These are phyloP conservation scores for Lacerta agilis DNA, from an alignment of 2,797 vertebrate genomes.

Conservation along the genomic window DNA sequence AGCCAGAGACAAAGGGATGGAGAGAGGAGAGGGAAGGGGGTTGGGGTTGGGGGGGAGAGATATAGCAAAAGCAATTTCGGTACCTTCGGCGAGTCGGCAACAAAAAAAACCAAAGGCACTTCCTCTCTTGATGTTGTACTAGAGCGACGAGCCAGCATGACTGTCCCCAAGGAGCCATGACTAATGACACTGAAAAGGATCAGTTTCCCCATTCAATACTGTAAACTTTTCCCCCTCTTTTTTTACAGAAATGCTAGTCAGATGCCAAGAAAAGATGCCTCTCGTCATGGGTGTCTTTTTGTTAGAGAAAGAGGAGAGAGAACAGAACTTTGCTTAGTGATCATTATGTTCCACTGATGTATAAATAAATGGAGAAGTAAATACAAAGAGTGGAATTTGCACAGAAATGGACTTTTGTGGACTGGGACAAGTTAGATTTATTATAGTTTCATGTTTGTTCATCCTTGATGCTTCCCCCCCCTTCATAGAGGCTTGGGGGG, in stretches of 20 bases:
- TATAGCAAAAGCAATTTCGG: constrained; percentile 8
- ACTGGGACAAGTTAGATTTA: constrained; percentile 1
- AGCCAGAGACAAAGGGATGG: background rate
- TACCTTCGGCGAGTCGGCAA: constrained; percentile 2
- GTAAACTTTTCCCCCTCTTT: background rate
- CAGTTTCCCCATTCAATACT: constrained; percentile 26
- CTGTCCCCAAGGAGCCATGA: constrained; percentile 11
- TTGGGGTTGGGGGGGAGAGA: background rate
- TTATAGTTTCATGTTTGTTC: background rate
- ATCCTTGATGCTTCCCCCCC: background rate
- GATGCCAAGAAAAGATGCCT: constrained; percentile 2
- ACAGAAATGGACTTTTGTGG: constrained; percentile 30
- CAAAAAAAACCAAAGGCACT: constrained; percentile 32
- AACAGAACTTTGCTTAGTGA: background rate
- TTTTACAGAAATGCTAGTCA: constrained; percentile 8
- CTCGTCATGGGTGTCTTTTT: background rate
- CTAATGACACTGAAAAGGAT: constrained; percentile 49
- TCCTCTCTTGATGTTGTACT: constrained; percentile 33
- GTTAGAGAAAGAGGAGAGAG: background rate
- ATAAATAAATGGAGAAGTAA: background rate
- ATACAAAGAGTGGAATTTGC: constrained; percentile 17
- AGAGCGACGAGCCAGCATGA: constrained; percentile 12
- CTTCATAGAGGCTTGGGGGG: background rate
- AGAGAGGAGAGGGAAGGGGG: background rate
- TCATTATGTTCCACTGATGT: constrained; percentile 20